Base-by-base conservation (phyloP, 2,797 vertebrate species). In the Ctenopoma kingsleyae region DNA sequence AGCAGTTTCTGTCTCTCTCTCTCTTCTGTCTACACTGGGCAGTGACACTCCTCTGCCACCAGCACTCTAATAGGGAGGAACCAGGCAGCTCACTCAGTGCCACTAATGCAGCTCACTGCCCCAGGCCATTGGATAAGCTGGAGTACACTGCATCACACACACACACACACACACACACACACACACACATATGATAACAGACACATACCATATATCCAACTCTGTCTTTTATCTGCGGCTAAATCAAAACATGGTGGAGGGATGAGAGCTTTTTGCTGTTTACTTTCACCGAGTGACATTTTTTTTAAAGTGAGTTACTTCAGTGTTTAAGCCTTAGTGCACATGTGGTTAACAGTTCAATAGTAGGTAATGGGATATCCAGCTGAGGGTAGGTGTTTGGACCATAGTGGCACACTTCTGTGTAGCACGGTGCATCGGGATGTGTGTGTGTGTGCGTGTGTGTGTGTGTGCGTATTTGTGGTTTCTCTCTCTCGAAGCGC, bases 21-120 rank as follows among this genome's bases (percentile, higher is more conserved):
- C 47, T 19, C 52, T n/a, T 63, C 67, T 49, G 54, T 67, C 51
- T 27, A 62, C 65, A 61, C 81, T 68, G 89, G 87, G 62, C 88
- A 86, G 84, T 90, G 87, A 87, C 90, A 91, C 87, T 91, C 88
- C 91, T 92, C 81, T 93, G 93, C 92, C 92, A 94, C 94, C 93
- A 93, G 91, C 86, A 73, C 86, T 91, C 89, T 93, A 94, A 94
- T 93, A 83, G 91, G 89, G 89, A 91, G 86, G 90, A 89, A 94
- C 92, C 92, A 85, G 84, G 89, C 87, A 79, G 85, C 83, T 87
- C 90, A 85, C 85, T 88, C 88, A 87, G 87, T 89, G 82, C 90
- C 87, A 82, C 92, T 91, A 92, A 91, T 86, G 87, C 89, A 91
- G 89, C 91, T 87, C 90, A 93, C 89, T 90, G 94, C 93, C 93